These are phyloP conservation scores for Adelphocoris suturalis DNA, from an alignment of 2,888 invertebrate genomes.

Conservation along the genomic window DNA sequence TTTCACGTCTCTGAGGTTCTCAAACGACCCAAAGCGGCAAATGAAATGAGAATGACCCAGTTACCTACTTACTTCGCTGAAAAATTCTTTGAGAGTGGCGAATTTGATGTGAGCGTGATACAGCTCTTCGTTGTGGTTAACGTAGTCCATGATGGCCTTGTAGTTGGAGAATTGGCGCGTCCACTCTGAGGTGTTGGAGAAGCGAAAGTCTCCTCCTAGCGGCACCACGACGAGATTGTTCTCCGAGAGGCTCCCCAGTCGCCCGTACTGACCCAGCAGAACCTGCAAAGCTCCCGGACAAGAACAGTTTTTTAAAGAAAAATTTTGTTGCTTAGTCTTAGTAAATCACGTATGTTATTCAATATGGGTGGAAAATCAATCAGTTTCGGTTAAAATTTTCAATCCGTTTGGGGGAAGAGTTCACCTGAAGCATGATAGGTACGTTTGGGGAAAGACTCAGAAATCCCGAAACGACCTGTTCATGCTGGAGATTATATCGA, in stretches of 20 bases:
- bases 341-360: background rate
- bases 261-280: constrained; percentile 72
- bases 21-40: too few species aligned
- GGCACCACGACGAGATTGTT: constrained; percentile 69
- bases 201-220: constrained; percentile 73
- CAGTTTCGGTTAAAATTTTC: too few species aligned
- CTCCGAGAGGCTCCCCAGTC: constrained; percentile 69
- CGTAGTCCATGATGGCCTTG: constrained; percentile 73
- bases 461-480: too few species aligned
- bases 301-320: background rate
- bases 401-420: too few species aligned
- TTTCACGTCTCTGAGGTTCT: too few species aligned
- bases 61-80: constrained; percentile 69
- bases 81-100: constrained; percentile 70
- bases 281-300: constrained; percentile 51
- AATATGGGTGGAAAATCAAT: too few species aligned
- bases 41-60: too few species aligned
- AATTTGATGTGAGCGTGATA: constrained; percentile 71
- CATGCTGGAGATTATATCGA: too few species aligned
- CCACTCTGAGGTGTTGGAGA: constrained; percentile 71
- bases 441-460: too few species aligned
- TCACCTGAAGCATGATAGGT: too few species aligned
- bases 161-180: constrained; percentile 72
- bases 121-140: constrained; percentile 64
- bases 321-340: background rate